These are phyloP conservation scores for Diaphora mendica DNA, from an alignment of 2,888 invertebrate genomes.

Conservation along the genomic window DNA sequence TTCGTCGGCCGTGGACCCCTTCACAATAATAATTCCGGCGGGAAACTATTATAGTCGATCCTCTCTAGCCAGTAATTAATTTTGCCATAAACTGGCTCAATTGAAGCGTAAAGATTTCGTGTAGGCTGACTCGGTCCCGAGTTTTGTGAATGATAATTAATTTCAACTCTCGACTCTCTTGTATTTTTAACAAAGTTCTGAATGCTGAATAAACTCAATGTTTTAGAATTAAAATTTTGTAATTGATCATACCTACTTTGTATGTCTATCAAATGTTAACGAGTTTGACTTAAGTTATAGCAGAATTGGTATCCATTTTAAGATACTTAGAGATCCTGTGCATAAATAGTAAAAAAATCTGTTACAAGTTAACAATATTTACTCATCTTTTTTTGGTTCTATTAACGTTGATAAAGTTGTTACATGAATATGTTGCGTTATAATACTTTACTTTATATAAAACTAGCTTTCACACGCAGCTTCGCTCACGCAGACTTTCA, in stretches of 20 bases:
- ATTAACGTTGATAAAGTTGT: too few species aligned
- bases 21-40: slow-evolving; percentile 84
- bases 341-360: neutral
- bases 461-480: too few species aligned
- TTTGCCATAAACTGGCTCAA: slow-evolving; percentile 84
- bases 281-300: slow-evolving; percentile 5
- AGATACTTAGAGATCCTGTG: neutral
- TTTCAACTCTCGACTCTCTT: slow-evolving; percentile 68
- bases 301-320: neutral
- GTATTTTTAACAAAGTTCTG: slow-evolving; percentile 69
- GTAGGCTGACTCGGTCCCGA: slow-evolving; percentile 74
- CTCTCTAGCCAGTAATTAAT: slow-evolving; percentile 85
- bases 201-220: slow-evolving; percentile 53
- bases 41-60: slow-evolving; percentile 86
- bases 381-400: too few species aligned
- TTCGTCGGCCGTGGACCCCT: slow-evolving; percentile 70
- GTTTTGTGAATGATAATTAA: slow-evolving; percentile 80
- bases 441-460: neutral
- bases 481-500: too few species aligned
- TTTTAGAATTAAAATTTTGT: slow-evolving; percentile 41
- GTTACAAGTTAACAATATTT: neutral
- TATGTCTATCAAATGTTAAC: slow-evolving; percentile 26
- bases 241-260: slow-evolving; percentile 30
- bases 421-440: too few species aligned
- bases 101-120: slow-evolving; percentile 85